phyloP scores from a whole-genome alignment of 2,888 invertebrate species.

The Onthophagus sagittarius region DNA sequence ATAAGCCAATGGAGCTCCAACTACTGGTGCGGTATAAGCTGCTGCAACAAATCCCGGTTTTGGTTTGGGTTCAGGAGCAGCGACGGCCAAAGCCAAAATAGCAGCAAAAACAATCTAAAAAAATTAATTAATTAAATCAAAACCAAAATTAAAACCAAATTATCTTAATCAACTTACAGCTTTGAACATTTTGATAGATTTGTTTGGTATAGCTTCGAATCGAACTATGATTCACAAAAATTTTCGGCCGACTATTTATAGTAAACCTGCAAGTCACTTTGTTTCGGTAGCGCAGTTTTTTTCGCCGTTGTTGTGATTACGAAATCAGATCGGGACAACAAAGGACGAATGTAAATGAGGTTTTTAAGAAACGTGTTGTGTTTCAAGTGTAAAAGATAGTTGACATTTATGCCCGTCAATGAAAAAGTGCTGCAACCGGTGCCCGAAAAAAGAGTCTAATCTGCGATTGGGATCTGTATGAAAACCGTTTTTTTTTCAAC shows the following conservation, averaged over 20 bases:
- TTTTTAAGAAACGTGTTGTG: neutral
- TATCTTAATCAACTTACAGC: constrained; percentile 17
- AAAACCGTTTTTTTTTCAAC: neutral
- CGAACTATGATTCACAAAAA: neutral
- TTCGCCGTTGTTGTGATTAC: neutral
- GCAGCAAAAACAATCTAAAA: constrained; percentile 13
- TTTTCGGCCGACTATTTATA: neutral
- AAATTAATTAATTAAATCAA: neutral
- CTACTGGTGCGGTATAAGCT: constrained; percentile 16
- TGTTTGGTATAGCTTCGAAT: neutral
- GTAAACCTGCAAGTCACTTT: neutral
- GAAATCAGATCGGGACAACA: neutral
- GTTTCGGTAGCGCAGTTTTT: neutral
- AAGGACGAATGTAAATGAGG: neutral
- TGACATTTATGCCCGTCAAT: neutral
- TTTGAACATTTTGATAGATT: constrained; percentile 20
- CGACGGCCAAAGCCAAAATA: constrained; percentile 13
- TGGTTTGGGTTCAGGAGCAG: constrained; percentile 15
- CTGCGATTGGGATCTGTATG: neutral
- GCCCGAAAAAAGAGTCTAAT: neutral
- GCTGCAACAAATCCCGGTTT: constrained; percentile 9
- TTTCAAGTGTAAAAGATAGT: neutral
- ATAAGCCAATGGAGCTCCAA: constrained; percentile 15
- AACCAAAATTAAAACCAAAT: neutral
- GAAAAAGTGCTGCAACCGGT: neutral